Evolutionary conservation across 2,888 invertebrate species (phyloP), one percentile per base, ranked within the genome.

Genomic region (Psylliodes chrysocephalus): DNA sequence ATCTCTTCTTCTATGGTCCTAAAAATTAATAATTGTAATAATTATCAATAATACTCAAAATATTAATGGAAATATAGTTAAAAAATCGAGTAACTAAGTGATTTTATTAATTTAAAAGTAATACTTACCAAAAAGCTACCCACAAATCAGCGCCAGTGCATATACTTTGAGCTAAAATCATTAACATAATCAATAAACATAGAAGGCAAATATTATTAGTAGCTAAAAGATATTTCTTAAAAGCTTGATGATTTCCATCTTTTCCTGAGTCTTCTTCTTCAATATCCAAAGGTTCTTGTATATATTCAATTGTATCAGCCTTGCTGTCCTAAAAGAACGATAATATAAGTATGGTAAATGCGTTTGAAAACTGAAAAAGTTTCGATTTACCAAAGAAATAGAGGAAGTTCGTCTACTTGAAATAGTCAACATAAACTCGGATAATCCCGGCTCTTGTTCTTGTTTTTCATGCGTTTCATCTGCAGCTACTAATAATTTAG

Each of bases 121-220:
- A 12, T 12, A 70, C 69, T 73, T 71, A 80, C 81, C 81, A 81
- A 28, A 71, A 77, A 22, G 78, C 75, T 14, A 78, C 69, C 78
- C 78, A 81, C 33, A 74, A 77, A 71, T 81, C 81, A 22, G 77
- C 73, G 17, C 71, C 71, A 66, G 77, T 77, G 38, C 76, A 74
- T 2, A 69, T 64, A 0, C 69, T 67, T 71, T 81, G 80, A 0
- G 75, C 73, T 22, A 79, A 7, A 8, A 78, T 15, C n/a, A 77
- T 55, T 38, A 76, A 42, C 2, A 70, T 7, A 53, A 73, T 38
- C 8, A 76, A 49, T 22, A 67, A 10, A 12, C 68, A 49, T 25
- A 78, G 51, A 5, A 70, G 30, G 56, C 71, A 75, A 12, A 40
- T 53, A 59, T 70, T 75, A 17, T 73, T 71, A 22, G 74, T 69